A percentile compares a stretch with the other conserved stretches of the same genome.
phyloP scores from a whole-genome alignment of 2,113 vertebrate genomes.

The Podiceps cristatus region DNA sequence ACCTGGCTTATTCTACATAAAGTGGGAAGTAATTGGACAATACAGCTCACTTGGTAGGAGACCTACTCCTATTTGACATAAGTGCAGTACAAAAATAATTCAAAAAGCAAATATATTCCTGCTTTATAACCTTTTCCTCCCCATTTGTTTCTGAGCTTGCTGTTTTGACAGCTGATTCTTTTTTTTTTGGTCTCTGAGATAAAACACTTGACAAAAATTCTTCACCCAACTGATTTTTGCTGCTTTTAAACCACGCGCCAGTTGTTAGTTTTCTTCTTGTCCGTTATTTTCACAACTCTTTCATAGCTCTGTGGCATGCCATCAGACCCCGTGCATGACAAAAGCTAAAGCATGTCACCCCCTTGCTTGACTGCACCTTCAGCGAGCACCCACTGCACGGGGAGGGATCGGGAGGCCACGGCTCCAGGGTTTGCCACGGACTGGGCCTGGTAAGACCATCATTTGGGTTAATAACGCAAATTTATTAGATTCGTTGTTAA shows the following conservation, averaged over 20 bases:
- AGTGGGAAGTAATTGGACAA: background rate
- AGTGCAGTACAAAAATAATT: constrained; percentile 20
- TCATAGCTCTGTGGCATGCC: background rate
- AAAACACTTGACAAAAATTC: constrained; percentile 25
- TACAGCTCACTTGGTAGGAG: background rate
- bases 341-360: background rate
- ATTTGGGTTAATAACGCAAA: background rate
- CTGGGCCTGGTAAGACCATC: background rate
- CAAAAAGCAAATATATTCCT: background rate
- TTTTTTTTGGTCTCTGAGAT: background rate
- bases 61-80: background rate
- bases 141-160: constrained; percentile 43
- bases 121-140: constrained; percentile 5
- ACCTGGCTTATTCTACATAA: background rate
- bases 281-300: background rate
- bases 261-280: background rate
- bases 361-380: background rate
- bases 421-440: background rate
- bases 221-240: background rate
- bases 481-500: background rate
- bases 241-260: background rate
- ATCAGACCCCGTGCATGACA: background rate
- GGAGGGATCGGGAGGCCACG: background rate
- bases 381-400: background rate
- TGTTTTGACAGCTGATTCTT: constrained; percentile 52